Conservation (phyloP, 2,113 vertebrate species). For the Steatornis caripensis region DNA sequence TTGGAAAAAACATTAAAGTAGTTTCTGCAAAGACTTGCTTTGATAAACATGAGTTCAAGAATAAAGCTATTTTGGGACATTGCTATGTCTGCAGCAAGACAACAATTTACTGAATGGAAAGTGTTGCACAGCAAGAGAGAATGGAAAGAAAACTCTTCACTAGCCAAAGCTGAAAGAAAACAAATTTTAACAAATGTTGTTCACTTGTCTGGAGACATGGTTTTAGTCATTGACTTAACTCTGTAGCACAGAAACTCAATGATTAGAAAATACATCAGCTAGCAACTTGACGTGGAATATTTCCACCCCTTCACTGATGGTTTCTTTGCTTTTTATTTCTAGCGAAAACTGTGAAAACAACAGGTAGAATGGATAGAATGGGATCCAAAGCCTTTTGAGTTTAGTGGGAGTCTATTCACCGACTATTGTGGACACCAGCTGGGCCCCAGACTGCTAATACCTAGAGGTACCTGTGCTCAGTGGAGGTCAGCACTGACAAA, state of each 20-base stretch:
- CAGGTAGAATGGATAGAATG: not conserved
- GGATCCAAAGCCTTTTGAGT: not conserved
- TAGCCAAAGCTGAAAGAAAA: slow-evolving; percentile 39
- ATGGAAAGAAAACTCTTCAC: slow-evolving; percentile 58
- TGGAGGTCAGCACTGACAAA: not conserved
- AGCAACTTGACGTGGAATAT: not conserved
- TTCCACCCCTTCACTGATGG: not conserved
- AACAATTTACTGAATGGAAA: slow-evolving; percentile 60
- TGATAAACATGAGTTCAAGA: slow-evolving; percentile 50
- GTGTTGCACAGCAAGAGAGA: slow-evolving; percentile 44
- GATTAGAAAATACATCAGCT: not conserved
- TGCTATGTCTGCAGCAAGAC: slow-evolving; percentile 48
- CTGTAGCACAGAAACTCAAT: not conserved
- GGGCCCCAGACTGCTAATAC: not conserved
- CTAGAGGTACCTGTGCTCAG: not conserved
- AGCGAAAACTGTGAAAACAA: not conserved
- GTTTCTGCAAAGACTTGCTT: slow-evolving; percentile 63
- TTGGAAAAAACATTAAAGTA: slow-evolving; percentile 33
- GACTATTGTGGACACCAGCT: not conserved
- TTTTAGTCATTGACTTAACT: not conserved
- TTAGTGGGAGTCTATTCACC: not conserved
- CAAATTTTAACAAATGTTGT: slow-evolving; percentile 11
- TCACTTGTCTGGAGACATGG: slow-evolving; percentile 44
- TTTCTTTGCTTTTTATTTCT: not conserved
- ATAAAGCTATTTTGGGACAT: slow-evolving; percentile 48